A percentile compares a stretch with the other conserved stretches of the same genome.
These are phyloP conservation scores for Drosophila robusta DNA, from an alignment of 2,888 invertebrate genomes.

Conservation along the genomic window DNA sequence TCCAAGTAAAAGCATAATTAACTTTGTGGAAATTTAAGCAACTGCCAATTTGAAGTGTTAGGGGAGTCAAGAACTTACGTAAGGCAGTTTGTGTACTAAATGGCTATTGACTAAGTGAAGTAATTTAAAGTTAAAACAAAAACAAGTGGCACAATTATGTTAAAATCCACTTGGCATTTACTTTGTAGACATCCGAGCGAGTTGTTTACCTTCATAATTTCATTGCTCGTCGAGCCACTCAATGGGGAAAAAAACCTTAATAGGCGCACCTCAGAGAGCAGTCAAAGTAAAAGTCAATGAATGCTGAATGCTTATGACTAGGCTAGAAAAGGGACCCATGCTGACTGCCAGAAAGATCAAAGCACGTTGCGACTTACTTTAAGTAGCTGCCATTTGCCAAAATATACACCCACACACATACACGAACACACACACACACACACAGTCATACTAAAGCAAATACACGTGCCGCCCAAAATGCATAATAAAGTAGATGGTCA, in stretches of 20 bases:
- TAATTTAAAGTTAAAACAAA: background rate
- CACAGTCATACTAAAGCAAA: conserved; percentile 10
- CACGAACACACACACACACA: no score
- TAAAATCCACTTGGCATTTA: background rate
- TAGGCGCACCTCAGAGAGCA: conserved; percentile 45
- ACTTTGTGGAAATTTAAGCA: background rate
- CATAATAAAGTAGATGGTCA: conserved; percentile 56
- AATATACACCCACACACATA: conserved; percentile 13
- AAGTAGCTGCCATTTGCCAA: conserved; percentile 32
- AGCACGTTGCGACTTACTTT: conserved; percentile 26
- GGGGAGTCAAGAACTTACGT: no score
- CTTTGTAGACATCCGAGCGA: conserved; percentile 4
- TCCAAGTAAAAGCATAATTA: background rate
- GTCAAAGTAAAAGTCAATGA: conserved; percentile 48
- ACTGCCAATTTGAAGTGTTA: no score
- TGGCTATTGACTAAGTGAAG: background rate
- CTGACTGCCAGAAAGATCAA: conserved; percentile 35
- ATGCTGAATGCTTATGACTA: conserved; percentile 19
- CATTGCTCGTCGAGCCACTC: conserved; percentile 4
- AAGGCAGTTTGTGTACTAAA: background rate
- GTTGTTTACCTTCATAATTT: conserved; percentile 46
- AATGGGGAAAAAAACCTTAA: conserved; percentile 8
- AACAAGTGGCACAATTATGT: background rate
- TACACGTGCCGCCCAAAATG: conserved; percentile 47
- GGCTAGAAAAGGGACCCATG: conserved; percentile 30